Evolutionary conservation across 2,888 invertebrate species (phyloP), one percentile per base, ranked within the genome.

Genomic region (Perithous albicinctus): DNA sequence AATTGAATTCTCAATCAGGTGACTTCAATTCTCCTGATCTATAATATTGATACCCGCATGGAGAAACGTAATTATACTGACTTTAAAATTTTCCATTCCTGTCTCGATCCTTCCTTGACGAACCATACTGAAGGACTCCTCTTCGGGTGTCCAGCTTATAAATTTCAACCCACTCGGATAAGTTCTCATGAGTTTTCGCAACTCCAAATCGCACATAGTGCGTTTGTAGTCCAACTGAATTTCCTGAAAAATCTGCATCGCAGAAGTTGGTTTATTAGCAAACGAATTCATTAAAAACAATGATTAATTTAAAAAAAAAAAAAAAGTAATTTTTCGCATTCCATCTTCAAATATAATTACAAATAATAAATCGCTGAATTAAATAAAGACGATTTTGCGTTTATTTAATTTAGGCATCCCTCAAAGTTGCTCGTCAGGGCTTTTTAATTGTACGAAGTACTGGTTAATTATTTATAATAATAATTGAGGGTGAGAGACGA

Each of bases 121-220:
- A 0, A 88, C 87, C 3, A 80, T 82, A 1, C 41, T 63, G n/a
- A 78, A 38, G 10, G 63, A 43, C 15, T 94, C 93, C 35, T 91
- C 91, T 0, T 91, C 91, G 0, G 94, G 94, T 0, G 91, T 86
- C 29, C 91, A 85, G 0, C 63, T 88, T 12, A 95, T 92, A 70
- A 94, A 95, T 81, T 93, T 93, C 85, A 94, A 95, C 43, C 94
- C 85, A 23, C 93, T 92, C 23, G 90, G 94, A 86, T 92, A 93
- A 85, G 89, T 48, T 3, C 80, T 18, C 3, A 90, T 84, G 38
- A 88, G 72, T 18, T 92, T 89, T 20, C 94, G 94, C 87, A 96
- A 95, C 87, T 95, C 95, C 90, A 96, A 93, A 85, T 95, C 95
- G 0, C 95, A 95, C 90, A 96, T 95, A 48, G 94, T 93, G 59